Conservation (phyloP, 2,113 vertebrate species). For the Lampris incognitus region DNA sequence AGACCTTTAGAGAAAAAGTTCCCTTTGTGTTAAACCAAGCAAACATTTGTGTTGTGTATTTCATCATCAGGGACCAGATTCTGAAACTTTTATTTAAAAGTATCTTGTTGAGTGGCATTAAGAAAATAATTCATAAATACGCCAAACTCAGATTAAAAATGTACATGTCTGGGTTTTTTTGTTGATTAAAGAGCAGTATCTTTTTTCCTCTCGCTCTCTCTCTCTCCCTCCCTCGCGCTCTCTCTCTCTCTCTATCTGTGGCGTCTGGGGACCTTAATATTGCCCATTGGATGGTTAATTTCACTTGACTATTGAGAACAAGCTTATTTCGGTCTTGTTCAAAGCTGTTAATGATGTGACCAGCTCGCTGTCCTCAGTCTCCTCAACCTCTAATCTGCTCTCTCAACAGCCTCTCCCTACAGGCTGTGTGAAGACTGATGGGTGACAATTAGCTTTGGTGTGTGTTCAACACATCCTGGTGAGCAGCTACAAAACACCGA, state of each 20-base stretch:
- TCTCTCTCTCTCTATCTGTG: background rate
- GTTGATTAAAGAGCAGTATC: no score
- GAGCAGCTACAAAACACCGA: background rate
- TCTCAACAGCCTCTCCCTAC: slow-evolving; percentile 2
- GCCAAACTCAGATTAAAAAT: no score
- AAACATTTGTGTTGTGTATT: slow-evolving; percentile 54
- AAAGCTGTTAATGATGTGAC: slow-evolving; percentile 1
- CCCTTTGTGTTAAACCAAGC: slow-evolving; percentile 29
- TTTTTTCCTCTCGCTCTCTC: no score
- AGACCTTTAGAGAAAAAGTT: slow-evolving; percentile 47
- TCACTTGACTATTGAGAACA: background rate
- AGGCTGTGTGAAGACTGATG: slow-evolving; percentile 17
- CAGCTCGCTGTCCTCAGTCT: background rate
- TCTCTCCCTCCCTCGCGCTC: no score
- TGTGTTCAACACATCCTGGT: slow-evolving; percentile 1
- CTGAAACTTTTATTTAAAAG: slow-evolving; percentile 38
- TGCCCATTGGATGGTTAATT: background rate
- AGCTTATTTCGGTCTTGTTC: slow-evolving; percentile 12
- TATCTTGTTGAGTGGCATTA: no score
- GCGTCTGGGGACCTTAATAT: slow-evolving; percentile 9
- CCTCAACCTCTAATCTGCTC: slow-evolving; percentile 29
- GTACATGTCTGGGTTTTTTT: no score
- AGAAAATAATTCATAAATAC: no score
- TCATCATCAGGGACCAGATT: slow-evolving; percentile 49
- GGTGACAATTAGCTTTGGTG: slow-evolving; percentile 29